Base-by-base conservation (phyloP, 2,113 vertebrate genomes). In the Anarrhichthys ocellatus region DNA sequence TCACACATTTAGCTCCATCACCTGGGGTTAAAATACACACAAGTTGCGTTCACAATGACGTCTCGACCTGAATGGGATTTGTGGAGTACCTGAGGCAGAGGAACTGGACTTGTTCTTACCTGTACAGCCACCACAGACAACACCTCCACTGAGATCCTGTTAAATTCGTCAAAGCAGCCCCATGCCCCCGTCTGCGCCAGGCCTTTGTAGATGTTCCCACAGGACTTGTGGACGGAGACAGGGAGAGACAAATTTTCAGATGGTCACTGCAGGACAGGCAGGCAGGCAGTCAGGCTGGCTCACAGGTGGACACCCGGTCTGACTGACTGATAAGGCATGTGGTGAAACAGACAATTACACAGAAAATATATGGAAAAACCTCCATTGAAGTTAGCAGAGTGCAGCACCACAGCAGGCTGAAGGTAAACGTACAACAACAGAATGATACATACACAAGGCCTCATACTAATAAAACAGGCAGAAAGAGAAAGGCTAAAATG, bases 141-240 rank as follows among this genome's bases (percentile, higher is more conserved):
- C 56, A 99, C 98, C 78, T 99, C 98, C 83, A 99, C 97, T 0
- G 98, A 98, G 86, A 99, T 99, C 86, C 98, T 94, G 93, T 99
- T 99, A 82, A 99, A 99, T 76, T 99, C 98, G 73, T 99, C 98
- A 79, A 99, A 99, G 91, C 98, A 99, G 90, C 98, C 98, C 98
- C 98, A 99, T 58, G 98, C 97, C n/a, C 98, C 98, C 0, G 97
- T 97, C 94, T 99, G 98, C 70, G 97, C 97, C 76, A 99, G 95
- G 73, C 98, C 98, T 95, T 99, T 99, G 94, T 99, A 99, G 94
- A 99, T 99, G 94, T 96, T 98, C 66, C 98, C 97, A 80, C 98
- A 99, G 17, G 98, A 99, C 98, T 99, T 91, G 77, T 73, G 13
- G 75, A 83, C 85, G 90, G 77, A 85, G 15, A 66, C 83, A 82